These are phyloP conservation scores for Hypomesus transpacificus DNA, from an alignment of 2,113 vertebrate species.

Conservation along the genomic window DNA sequence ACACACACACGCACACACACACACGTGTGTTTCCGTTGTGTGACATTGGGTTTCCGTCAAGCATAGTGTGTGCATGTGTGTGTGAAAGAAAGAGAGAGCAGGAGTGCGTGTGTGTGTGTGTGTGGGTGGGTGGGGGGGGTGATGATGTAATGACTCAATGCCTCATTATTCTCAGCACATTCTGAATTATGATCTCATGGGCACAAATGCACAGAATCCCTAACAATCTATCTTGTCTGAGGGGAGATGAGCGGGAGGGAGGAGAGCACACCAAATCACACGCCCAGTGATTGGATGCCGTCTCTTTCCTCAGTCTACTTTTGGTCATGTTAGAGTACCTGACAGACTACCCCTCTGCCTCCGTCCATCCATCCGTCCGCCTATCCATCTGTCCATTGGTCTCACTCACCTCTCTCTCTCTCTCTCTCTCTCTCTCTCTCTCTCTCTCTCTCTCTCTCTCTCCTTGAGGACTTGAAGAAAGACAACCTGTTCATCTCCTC, in stretches of 20 bases:
- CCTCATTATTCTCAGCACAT: constrained; percentile 9
- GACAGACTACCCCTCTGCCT: no score
- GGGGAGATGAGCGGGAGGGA: neutral
- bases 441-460: neutral
- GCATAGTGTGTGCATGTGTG: neutral
- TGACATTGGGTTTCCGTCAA: neutral
- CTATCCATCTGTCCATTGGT: neutral
- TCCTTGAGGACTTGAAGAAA: neutral
- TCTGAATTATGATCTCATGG: constrained; percentile 9
- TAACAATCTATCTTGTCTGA: neutral
- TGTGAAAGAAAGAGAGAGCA: neutral
- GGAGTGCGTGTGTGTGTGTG: neutral
- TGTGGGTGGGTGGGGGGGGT: neutral
- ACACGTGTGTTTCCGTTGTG: neutral
- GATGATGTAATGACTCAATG: neutral
- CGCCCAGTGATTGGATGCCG: neutral
- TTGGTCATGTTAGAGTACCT: no score
- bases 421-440: no score
- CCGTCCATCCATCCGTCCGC: no score
- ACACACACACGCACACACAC: constrained; percentile 3
- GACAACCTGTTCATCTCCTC: no score
- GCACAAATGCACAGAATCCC: constrained; percentile 17
- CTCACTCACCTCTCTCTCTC: constrained; percentile 8
- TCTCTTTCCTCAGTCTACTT: neutral
- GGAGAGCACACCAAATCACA: neutral